Conservation (phyloP, 2,113 vertebrate genomes). For the Sylvietta virens region DNA sequence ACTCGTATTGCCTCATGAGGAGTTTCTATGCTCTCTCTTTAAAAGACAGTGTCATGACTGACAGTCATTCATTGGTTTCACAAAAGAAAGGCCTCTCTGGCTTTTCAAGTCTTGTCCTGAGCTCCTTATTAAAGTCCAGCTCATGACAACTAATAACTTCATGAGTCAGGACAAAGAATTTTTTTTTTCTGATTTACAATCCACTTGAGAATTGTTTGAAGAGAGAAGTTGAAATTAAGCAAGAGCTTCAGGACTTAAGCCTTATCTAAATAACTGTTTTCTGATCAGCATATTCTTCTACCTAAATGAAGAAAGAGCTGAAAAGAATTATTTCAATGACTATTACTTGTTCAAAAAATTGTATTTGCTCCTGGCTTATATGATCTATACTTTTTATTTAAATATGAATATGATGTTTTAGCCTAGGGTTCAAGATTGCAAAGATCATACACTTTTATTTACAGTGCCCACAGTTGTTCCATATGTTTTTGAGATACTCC, state of each 20-base stretch:
- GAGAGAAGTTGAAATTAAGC: neutral
- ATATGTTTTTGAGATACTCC: constrained; percentile 29
- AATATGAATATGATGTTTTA: constrained; percentile 41
- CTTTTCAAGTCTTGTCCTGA: neutral
- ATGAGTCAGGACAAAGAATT: neutral
- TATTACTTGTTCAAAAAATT: constrained; percentile 25
- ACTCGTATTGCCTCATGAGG: neutral
- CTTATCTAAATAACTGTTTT: constrained; percentile 29
- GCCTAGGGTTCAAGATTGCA: constrained; percentile 50
- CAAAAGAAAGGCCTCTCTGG: neutral
- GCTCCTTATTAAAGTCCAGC: neutral
- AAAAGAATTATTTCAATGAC: constrained; percentile 15
- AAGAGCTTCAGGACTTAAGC: constrained; percentile 3
- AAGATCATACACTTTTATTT: constrained; percentile 61
- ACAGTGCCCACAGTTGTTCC: constrained; percentile 51
- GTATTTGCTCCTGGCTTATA: constrained; percentile 47
- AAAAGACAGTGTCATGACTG: neutral
- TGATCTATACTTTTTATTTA: constrained; percentile 60
- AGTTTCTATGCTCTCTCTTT: neutral
- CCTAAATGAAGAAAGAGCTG: constrained; percentile 7
- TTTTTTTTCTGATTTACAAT: neutral
- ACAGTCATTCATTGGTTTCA: neutral
- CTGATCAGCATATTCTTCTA: constrained; percentile 8
- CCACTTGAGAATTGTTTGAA: neutral
- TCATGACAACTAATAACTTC: neutral